Base-by-base conservation (phyloP, 2,888 invertebrate species). In the Microplitis manilae region DNA sequence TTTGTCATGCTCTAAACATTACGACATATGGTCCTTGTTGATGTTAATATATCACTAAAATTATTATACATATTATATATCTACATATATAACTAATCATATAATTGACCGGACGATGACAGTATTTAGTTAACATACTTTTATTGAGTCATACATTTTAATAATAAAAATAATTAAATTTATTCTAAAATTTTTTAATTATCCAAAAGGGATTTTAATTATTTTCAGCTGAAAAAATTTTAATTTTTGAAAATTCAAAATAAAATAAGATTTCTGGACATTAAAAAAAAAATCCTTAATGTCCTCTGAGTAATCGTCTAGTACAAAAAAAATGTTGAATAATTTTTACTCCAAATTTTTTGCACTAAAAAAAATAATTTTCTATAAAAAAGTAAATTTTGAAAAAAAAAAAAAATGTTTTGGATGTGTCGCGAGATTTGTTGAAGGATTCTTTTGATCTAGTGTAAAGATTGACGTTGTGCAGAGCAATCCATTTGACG, bases 381-480 rank as follows among this genome's bases (percentile, higher is more conserved):
- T 30, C 30, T 30, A 30, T 30, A 30, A 30, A 30, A 30, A 30
- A 30, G 30, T 4, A 4, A 30, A 30, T 30, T 30, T 30, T 30
- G 1, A 30, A 30, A 30, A 30, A 2, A 30, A 30, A 2, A 30
- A 30, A 30, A 30, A 30, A 30, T 30, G 30, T 30, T 30, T 30
- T 30, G 30, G 30, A 30, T 30, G 30, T 50, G 8, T 65, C 65
- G 30, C 59, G 6, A 67, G 65, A 38, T 65, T 59, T 65, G 41
- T 67, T 6, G 1, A 20, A 41, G n/a, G 68, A 72, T 72, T 76
- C 61, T 67, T 76, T 72, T 72, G 76, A 76, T 76, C 72, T 70
- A 30, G n/a, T n/a, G 40, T 6, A 13, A 72, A 68, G 69, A 77
- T 73, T 73, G 73, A 77, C 77, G 61, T 69, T 77, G 68, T 75